Conservation (phyloP, 37 sponge, comb jelly and placozoan genomes). For the Beroe forskalii region DNA sequence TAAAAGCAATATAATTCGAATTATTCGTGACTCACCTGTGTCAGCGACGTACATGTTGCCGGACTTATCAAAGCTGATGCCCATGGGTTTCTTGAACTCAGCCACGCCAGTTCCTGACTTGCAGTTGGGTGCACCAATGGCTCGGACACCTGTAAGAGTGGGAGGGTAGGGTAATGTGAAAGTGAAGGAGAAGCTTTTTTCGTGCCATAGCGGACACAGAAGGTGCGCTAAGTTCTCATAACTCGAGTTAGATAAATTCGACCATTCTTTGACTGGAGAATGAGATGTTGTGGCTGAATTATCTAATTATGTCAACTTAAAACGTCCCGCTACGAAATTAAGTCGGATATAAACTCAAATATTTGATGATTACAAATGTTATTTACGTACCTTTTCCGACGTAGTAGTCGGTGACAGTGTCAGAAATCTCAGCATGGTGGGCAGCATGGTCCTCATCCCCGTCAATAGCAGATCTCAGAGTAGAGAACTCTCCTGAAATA, state of each 20-base stretch:
- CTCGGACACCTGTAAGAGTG: slow-evolving; percentile 32
- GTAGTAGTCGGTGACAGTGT: slow-evolving; percentile 57
- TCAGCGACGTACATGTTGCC: slow-evolving; percentile 65
- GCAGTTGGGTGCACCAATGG: slow-evolving; percentile 54
- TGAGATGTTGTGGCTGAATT: not conserved
- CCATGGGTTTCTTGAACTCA: slow-evolving; percentile 65
- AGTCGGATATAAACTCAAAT: no score
- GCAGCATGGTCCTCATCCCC: slow-evolving; percentile 41
- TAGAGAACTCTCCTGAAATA: slow-evolving; percentile 49
- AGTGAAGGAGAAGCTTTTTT: no score
- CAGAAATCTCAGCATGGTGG: not conserved
- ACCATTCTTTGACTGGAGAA: not conserved
- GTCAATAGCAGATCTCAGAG: slow-evolving; percentile 59
- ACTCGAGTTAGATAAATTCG: no score
- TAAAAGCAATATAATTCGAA: not conserved
- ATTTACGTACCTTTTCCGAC: slow-evolving; percentile 64
- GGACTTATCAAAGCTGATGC: slow-evolving; percentile 50
- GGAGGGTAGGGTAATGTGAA: no score
- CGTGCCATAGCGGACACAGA: not conserved
- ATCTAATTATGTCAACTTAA: no score
- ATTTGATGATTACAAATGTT: no score
- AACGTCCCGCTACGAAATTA: no score
- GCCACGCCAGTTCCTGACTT: slow-evolving; percentile 41
- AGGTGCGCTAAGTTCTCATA: not conserved
- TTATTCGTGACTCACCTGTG: not conserved